Percentiles rank a stretch among this genome's conserved stretches.
Evolutionary conservation across 2,113 vertebrate species (phyloP).

Genomic region (Furnarius figulus): DNA sequence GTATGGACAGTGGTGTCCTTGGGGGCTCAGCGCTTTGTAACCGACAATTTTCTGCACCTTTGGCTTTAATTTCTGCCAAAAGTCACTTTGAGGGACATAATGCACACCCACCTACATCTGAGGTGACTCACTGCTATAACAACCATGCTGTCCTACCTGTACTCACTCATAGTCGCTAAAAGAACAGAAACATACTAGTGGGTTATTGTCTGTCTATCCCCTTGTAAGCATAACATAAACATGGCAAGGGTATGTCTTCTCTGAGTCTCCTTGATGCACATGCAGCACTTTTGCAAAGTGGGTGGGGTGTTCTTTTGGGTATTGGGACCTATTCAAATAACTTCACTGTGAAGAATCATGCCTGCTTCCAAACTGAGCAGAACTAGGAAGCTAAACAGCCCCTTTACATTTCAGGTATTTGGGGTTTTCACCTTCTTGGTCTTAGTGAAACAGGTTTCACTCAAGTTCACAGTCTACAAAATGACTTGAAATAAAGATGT

Average conservation of each 20-base stretch:
- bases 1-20: not conserved
- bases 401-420: not conserved
- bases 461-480: not conserved
- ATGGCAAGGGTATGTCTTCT: not conserved
- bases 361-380: not conserved
- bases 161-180: not conserved
- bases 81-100: not conserved
- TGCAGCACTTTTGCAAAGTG: not conserved
- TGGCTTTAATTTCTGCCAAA: not conserved
- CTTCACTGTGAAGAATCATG: not conserved
- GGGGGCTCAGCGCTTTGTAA: not conserved
- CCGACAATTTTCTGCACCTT: not conserved
- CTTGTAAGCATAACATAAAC: not conserved
- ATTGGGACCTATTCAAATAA: not conserved
- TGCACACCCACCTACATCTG: not conserved
- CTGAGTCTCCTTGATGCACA: not conserved
- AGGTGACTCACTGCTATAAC: not conserved
- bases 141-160: not conserved
- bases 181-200: not conserved
- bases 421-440: not conserved
- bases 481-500: not conserved
- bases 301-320: not conserved
- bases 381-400: not conserved
- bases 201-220: not conserved
- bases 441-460: not conserved